These are phyloP conservation scores for Mycalesis mineus DNA, from an alignment of 2,888 invertebrate genomes.

Conservation along the genomic window DNA sequence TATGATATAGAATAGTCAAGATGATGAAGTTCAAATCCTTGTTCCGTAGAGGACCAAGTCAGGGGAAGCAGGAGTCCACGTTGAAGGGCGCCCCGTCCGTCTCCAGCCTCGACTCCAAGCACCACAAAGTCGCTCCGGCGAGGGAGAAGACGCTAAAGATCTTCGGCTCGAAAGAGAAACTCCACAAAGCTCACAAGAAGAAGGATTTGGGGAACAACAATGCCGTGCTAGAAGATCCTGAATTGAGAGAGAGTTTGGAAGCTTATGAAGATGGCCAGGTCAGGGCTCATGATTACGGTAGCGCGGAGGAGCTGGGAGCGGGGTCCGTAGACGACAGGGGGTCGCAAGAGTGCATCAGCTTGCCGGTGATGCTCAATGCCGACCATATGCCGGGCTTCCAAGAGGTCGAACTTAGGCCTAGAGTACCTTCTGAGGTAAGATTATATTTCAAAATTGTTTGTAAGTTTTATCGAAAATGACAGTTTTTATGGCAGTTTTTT, in stretches of 20 bases:
- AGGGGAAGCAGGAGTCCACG: conserved; percentile 72
- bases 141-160: conserved; percentile 70
- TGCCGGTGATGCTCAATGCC: conserved; percentile 68
- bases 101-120: conserved; percentile 81
- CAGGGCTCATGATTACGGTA: conserved; percentile 59
- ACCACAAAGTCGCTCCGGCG: conserved; percentile 73
- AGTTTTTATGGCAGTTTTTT: too few relatives aligned
- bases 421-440: conserved; percentile 69
- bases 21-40: conserved; percentile 96
- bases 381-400: conserved; percentile 73
- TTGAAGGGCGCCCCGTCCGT: conserved; percentile 81
- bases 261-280: conserved; percentile 58
- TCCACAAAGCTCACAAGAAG: conserved; percentile 70
- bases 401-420: conserved; percentile 67
- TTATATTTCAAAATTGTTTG: not conserved
- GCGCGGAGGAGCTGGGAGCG: conserved; percentile 63
- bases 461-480: too few relatives aligned
- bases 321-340: conserved; percentile 63
- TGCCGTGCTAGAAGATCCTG: conserved; percentile 72
- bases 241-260: conserved; percentile 57
- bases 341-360: conserved; percentile 71
- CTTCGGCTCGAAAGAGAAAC: conserved; percentile 75
- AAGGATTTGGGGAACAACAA: conserved; percentile 71
- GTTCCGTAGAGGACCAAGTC: conserved; percentile 91
- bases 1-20: conserved; percentile 65